Evolutionary conservation across 2,888 invertebrate species (phyloP).

Genomic region (Melinaea marsaeus): DNA sequence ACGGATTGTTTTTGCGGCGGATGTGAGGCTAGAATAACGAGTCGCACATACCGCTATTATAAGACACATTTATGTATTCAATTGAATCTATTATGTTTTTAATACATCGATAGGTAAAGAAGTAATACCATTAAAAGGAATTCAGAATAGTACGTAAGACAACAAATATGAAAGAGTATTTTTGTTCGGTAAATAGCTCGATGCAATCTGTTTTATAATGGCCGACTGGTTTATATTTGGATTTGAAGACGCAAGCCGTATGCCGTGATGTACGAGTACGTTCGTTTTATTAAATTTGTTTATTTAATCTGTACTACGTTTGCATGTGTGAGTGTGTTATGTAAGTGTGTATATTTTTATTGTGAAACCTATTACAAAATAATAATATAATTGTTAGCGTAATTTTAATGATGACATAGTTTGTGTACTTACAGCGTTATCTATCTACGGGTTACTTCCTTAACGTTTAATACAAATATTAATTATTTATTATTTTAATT

Average conservation of each 20-base stretch:
- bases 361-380: neutral
- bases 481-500: slow-evolving; percentile 1
- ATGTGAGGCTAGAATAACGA: slow-evolving; percentile 23
- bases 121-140: neutral
- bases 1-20: slow-evolving; percentile 30
- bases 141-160: neutral
- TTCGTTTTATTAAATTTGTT: slow-evolving; percentile 40
- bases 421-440: neutral
- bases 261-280: slow-evolving; percentile 38
- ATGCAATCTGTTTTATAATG: slow-evolving; percentile 43
- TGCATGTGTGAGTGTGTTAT: slow-evolving; percentile 12
- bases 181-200: slow-evolving; percentile 32
- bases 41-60: slow-evolving; percentile 16
- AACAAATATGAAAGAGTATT: slow-evolving; percentile 18
- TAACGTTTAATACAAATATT: neutral
- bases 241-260: slow-evolving; percentile 44
- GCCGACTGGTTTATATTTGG: slow-evolving; percentile 49
- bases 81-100: neutral
- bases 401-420: neutral
- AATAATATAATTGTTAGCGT: neutral
- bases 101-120: neutral
- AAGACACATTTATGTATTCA: slow-evolving; percentile 17
- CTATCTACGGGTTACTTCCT: slow-evolving; percentile 4
- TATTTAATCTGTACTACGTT: slow-evolving; percentile 20
- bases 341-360: slow-evolving; percentile 1